Percentiles rank a stretch among this genome's conserved stretches.
Evolutionary conservation across 1,140 invertebrate genomes (phyloP).

Genomic region (Neodiprion pinetum): DNA sequence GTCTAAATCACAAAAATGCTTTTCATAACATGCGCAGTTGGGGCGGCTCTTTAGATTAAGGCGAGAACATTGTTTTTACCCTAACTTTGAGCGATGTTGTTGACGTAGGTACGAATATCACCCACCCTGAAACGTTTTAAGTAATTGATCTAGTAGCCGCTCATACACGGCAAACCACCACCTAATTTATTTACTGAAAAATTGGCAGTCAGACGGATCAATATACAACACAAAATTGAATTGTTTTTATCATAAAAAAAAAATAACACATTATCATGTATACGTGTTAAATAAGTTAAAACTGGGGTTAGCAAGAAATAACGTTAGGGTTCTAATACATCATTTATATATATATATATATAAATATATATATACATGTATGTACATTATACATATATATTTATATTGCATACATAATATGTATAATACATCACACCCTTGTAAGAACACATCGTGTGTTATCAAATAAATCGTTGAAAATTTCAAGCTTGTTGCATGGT

Average conservation of each 20-base stretch:
- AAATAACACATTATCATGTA: background rate
- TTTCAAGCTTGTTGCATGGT: too few relatives aligned
- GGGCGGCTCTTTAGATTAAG: background rate
- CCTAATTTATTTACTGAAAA: background rate
- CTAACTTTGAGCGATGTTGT: background rate
- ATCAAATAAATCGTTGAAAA: background rate
- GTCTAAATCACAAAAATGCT: slow-evolving; percentile 7
- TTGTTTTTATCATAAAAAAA: background rate
- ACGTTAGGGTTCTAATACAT: slow-evolving; percentile 1
- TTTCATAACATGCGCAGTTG: background rate
- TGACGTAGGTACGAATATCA: background rate
- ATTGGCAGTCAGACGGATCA: background rate
- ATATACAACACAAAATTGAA: background rate
- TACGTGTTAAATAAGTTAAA: background rate
- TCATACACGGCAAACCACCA: background rate
- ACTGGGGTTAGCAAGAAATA: slow-evolving; percentile 2
- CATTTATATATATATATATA: background rate
- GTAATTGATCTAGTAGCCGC: background rate
- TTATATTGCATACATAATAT: background rate
- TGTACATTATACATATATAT: background rate
- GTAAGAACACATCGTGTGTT: background rate
- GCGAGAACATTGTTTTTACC: background rate
- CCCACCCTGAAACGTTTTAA: background rate
- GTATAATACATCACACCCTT: slow-evolving; percentile 5
- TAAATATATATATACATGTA: too few relatives aligned